Evolutionary conservation across 1,140 invertebrate species (phyloP), one percentile per base, ranked within the genome.

Genomic region (Eubasilissa regina): DNA sequence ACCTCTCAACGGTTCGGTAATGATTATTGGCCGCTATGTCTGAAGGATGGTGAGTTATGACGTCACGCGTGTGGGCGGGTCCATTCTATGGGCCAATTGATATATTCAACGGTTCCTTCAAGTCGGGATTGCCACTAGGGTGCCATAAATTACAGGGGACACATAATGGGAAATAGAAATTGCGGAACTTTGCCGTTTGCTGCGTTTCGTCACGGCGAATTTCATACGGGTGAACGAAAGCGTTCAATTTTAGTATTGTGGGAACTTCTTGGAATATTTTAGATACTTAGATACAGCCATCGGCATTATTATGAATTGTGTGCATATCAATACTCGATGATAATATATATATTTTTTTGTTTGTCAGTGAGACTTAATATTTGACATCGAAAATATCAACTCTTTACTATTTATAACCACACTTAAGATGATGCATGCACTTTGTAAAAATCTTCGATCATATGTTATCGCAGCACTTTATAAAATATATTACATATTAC

Each of bases 41-140:
- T 53, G 51, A 73, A 60, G 35, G 43, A 43, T 44, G 21, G 43
- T 75, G 78, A 79, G 55, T 79, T 75, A 75, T 75, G 48, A 78
- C 74, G 64, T 80, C 79, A 80, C 74, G 74, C 60, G 60, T 19
- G 74, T 70, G 74, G 79, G 79, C 79, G 79, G 21, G 64, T 10
- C 62, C 64, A 11, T n/a, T 47, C 74, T 70, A 75, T 75, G 43
- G 66, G 35, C 48, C 60, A 68, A 76, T 76, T 72, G 73, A 75
- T 70, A 80, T 75, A 80, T 55, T 79, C 55, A 25, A 44, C 17
- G 21, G 66, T 73, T 17, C 72, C 51, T 47, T 35, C 77, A n/a
- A 56, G 66, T 78, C 64, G 77, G 45, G 58, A 55, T 53, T 43
- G 51, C 75, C 48, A 78, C 66, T 47, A 53, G 48, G 56, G 48